Base-by-base conservation (phyloP, 2,888 invertebrate species). In the Conchocele bisecta region DNA sequence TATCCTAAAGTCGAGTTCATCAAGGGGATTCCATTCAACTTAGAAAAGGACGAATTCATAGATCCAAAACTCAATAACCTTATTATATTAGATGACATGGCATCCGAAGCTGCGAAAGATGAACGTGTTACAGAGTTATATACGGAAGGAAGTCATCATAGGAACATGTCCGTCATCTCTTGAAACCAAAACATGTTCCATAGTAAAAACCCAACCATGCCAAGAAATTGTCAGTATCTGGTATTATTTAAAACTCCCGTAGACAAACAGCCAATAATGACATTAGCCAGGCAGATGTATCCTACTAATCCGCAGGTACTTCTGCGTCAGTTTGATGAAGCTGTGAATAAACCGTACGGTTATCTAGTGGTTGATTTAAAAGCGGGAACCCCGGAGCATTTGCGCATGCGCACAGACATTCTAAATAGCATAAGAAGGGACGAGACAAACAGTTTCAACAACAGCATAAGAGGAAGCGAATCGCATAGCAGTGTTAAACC, bases 201-300 rank as follows among this genome's bases (percentile, higher is more conserved):
- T n/a, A 65, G 37, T 22, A 75, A 68, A 35, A 64, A 66, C 31
- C 70, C 66, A 17, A 73, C 68, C 13, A 54, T 63, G 28, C 17
- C 48, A 20, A 31, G 67, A 58, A 64, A 69, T 42, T 75, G 75
- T 58, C 75, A 73, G 7, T 68, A 73, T 53, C 20, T 69, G 44
- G 26, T 68, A 11, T 5, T 73, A 33, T 75, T 75, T 44, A 66
- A 71, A 24, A 71, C 69, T 37, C 59, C 67, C 1, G 42, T 71
- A 5, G 67, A 75, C 42, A 56, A 57, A 61, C 63, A 58, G 42
- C 46, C 51, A 13, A 33, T 72, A 24, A 41, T 53, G 51, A 72
- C 68, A 20, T 53, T 65, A 31, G 65, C 68, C 9, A 46, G 60
- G 41, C 66, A 75, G 39, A 75, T 75, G 75, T 71, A 67, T 50